Evolutionary conservation across 2,113 vertebrate species (phyloP), one percentile per base, ranked within the genome.

Genomic region (Triplophysa tibetana): DNA sequence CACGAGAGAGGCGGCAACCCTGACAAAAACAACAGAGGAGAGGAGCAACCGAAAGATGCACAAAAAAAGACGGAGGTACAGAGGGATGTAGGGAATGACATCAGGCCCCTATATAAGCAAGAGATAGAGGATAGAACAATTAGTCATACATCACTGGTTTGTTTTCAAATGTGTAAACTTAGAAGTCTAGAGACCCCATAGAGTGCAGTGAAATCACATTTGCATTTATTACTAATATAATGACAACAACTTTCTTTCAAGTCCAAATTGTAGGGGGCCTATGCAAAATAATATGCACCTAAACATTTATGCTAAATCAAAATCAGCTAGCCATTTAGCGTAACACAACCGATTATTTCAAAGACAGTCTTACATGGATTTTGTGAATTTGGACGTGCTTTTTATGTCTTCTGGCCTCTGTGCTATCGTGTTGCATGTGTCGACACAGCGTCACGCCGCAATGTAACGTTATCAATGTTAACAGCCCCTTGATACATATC

Each of bases 1-100:
- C 85, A 83, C 80, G 62, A 70, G 77, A 77, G 84, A 83, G 74
- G 70, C 77, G 70, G 62, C 79, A 85, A 80, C 65, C 72, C 68
- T 75, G 68, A 58, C 69, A 83, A 80, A 69, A 68, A 81, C 79
- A 75, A 79, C 62, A 85, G 56, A 72, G 74, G 26, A 77, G 23
- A 48, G 60, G 48, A 60, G 68, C 70, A 77, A 67, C 8, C 26
- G 60, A 81, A 70, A 65, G 61, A 70, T 33, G 29, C 33, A 69
- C 24, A 48, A n/a, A 62, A 10, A 66, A 38, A 19, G 8, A 2
- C 29, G 24, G 64, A 38, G n/a, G 41, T 17, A 63, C 63, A 64
- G 60, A 78, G 13, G 50, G 60, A 52, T 77, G 62, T 11, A 23
- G 61, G 8, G 75, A 77, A 77, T 77, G 26, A 65, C 62, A 77